phyloP scores from a whole-genome alignment of 2,888 invertebrate species.

The Synergus laeviventris region DNA sequence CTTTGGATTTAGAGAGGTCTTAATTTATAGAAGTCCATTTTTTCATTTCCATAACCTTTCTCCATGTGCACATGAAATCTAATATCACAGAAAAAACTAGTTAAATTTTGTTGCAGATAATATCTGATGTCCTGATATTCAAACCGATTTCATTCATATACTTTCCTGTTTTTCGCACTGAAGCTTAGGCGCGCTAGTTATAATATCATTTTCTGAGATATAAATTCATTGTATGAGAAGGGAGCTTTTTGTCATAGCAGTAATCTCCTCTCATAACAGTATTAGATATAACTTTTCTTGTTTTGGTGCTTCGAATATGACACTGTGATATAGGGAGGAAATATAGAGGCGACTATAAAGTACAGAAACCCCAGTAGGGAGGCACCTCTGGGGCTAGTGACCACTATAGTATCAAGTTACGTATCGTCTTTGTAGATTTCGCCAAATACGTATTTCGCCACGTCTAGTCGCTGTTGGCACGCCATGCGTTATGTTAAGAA shows the following conservation, averaged over 20 bases:
- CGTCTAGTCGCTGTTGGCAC: slow-evolving; percentile 71
- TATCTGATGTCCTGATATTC: too few relatives aligned
- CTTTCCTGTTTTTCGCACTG: too few relatives aligned
- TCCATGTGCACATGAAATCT: background rate
- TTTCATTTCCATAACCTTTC: slow-evolving; percentile 9
- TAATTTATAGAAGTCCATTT: slow-evolving; percentile 24
- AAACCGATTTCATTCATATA: too few relatives aligned
- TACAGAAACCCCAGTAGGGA: background rate
- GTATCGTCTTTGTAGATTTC: slow-evolving; percentile 70
- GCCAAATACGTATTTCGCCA: slow-evolving; percentile 66
- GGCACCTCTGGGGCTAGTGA: background rate
- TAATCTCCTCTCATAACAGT: background rate
- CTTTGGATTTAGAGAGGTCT: slow-evolving; percentile 34
- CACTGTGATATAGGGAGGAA: background rate
- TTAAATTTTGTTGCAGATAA: too few relatives aligned
- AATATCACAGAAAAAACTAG: too few relatives aligned
- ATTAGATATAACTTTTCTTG: background rate
- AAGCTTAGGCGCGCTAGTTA: too few relatives aligned
- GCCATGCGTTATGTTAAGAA: slow-evolving; percentile 75
- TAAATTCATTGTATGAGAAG: background rate
- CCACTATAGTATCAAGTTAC: slow-evolving; percentile 63
- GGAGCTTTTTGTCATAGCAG: background rate
- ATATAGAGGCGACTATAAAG: background rate
- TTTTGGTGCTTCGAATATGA: background rate
- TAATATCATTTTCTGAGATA: too few relatives aligned